These are phyloP conservation scores for Lemur catta DNA, from an alignment of 2,797 vertebrate species.

Conservation along the genomic window DNA sequence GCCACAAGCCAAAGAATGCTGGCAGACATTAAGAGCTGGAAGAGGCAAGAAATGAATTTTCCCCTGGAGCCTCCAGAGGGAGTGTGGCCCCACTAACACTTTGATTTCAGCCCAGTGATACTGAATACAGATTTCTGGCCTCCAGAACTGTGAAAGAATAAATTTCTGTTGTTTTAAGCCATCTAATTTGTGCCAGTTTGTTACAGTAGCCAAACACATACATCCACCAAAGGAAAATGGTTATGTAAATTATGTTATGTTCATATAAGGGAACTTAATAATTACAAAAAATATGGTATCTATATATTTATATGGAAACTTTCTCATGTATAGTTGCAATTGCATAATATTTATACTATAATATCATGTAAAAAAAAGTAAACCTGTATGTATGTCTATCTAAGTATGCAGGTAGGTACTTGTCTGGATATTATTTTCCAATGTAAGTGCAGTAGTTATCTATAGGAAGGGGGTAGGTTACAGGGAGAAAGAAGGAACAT, in stretches of 20 bases:
- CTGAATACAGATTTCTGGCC: neutral
- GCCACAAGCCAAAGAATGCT: neutral
- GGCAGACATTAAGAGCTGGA: neutral
- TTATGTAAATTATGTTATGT: neutral
- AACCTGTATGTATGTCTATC: neutral
- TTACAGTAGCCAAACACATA: neutral
- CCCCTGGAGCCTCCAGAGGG: neutral
- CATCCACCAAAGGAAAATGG: neutral
- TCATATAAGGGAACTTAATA: neutral
- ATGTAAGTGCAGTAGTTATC: neutral
- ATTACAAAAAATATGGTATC: neutral
- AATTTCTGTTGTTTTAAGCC: neutral
- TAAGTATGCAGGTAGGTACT: neutral
- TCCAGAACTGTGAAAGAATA: neutral
- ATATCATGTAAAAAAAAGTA: neutral
- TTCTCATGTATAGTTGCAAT: neutral
- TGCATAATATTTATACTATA: neutral
- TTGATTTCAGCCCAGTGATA: neutral
- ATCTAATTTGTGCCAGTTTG: neutral
- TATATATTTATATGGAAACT: neutral
- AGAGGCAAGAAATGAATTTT: neutral
- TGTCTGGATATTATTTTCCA: constrained; percentile 32
- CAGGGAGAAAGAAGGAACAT: neutral
- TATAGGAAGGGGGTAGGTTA: neutral
- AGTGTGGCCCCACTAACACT: accelerated